Conservation (phyloP, 2,888 invertebrate genomes). For the Caenorhabditis sinica region DNA sequence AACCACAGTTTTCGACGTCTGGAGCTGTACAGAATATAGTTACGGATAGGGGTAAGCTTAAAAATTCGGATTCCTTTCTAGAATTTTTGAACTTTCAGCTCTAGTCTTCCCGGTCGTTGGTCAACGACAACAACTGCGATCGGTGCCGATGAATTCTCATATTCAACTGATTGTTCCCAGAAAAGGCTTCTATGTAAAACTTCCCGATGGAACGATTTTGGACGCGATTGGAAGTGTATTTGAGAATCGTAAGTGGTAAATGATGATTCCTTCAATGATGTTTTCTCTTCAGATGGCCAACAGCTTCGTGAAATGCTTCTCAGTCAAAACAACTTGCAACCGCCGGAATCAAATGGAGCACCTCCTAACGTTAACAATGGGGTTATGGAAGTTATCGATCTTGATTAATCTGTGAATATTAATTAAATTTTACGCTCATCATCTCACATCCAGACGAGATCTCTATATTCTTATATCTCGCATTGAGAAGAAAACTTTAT, state of each 20-base stretch:
- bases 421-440: too few relatives aligned
- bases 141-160: slow-evolving; percentile 23
- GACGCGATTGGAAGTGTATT: slow-evolving; percentile 47
- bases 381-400: slow-evolving; percentile 45
- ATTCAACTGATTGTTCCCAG: slow-evolving; percentile 48
- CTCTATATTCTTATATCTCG: too few relatives aligned
- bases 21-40: slow-evolving; percentile 38
- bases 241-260: slow-evolving; percentile 36
- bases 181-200: slow-evolving; percentile 37
- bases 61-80: background rate
- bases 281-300: slow-evolving; percentile 22
- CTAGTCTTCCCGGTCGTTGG: slow-evolving; percentile 37
- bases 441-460: too few relatives aligned
- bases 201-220: slow-evolving; percentile 13
- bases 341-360: too few relatives aligned
- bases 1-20: background rate
- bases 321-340: background rate
- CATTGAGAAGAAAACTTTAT: too few relatives aligned
- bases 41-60: slow-evolving; percentile 47
- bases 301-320: slow-evolving; percentile 18
- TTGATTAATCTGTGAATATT: slow-evolving; percentile 40
- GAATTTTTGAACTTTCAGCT: slow-evolving; percentile 24
- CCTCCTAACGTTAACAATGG: background rate
- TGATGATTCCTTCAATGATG: background rate
- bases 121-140: background rate